Evolutionary conservation across 2,888 invertebrate species (phyloP).

Genomic region (Poecilobothrus nobilitatus): DNA sequence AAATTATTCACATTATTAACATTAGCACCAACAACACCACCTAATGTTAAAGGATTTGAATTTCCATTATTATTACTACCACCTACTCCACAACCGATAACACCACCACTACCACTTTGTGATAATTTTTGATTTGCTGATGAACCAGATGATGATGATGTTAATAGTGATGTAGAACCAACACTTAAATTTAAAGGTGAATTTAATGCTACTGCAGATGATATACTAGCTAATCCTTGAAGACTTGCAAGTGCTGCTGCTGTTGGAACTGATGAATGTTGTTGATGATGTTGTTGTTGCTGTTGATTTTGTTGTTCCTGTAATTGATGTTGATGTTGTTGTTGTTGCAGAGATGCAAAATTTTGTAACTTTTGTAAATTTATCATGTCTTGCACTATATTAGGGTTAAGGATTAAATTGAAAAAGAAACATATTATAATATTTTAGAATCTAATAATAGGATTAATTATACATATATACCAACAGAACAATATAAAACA

Average conservation of each 20-base stretch:
- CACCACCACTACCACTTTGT: slow-evolving; percentile 18
- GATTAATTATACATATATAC: slow-evolving; percentile 19
- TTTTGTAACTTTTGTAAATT: slow-evolving; percentile 64
- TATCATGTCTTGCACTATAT: slow-evolving; percentile 45
- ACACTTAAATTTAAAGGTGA: slow-evolving; percentile 78
- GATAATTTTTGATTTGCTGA: slow-evolving; percentile 25
- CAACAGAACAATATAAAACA: slow-evolving; percentile 13
- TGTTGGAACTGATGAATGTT: slow-evolving; percentile 52
- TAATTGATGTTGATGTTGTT: slow-evolving; percentile 53
- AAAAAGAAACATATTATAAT: slow-evolving; percentile 19
- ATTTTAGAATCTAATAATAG: slow-evolving; percentile 21
- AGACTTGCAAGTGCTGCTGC: slow-evolving; percentile 56
- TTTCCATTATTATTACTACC: slow-evolving; percentile 23
- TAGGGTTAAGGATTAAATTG: slow-evolving; percentile 22
- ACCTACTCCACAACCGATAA: background rate
- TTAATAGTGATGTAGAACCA: slow-evolving; percentile 42
- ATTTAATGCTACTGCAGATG: slow-evolving; percentile 56
- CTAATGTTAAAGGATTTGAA: slow-evolving; percentile 37
- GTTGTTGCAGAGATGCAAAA: slow-evolving; percentile 61
- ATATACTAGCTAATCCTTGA: slow-evolving; percentile 48
- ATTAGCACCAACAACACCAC: slow-evolving; percentile 40
- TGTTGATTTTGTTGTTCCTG: slow-evolving; percentile 31
- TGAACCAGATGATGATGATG: slow-evolving; percentile 32
- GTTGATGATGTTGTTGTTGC: slow-evolving; percentile 32
- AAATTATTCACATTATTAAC: slow-evolving; percentile 48